Evolutionary conservation across 2,888 invertebrate species (phyloP), one percentile per base, ranked within the genome.

Genomic region (Phortica magna): DNA sequence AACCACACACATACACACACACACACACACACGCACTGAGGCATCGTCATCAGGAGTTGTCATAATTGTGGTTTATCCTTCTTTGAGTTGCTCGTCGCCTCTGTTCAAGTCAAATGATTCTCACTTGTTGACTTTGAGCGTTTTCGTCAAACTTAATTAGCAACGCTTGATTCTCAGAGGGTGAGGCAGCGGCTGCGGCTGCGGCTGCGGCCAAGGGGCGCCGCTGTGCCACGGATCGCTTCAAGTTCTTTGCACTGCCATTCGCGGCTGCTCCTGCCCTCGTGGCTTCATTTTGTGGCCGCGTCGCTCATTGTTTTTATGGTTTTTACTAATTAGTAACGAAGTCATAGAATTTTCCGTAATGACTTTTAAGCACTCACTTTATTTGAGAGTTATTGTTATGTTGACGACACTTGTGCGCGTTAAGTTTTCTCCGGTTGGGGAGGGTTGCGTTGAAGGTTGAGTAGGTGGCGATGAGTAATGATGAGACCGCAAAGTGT

Each of bases 311-410:
- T 87, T 88, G 87, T 85, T 88, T 90, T 90, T 90, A 90, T 89
- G 90, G 85, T 80, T 85, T 83, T 84, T 82, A 85, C 90, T 90
- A 90, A 90, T 90, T 90, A 90, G 90, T 90, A 87, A 88, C 89
- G 81, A 88, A 89, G 88, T 89, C 90, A 82, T 89, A 85, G 89
- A 88, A 85, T 89, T 90, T 86, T 78, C 82, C 87, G 81, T 78
- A 82, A 88, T 85, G 83, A 84, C 84, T 81, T 82, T 83, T 83
- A 81, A 83, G 83, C 74, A 79, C 79, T 80, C 81, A 78, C 78
- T 81, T 82, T 70, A 81, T 81, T 81, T 82, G 78, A 72, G 73
- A 79, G 78, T 81, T 78, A 83, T 81, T 83, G 81, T 83, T 79
- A 83, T 83, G 81, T 79, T 80, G 77, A 79, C 79, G 80, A 76